Evolutionary conservation across 2,797 vertebrate species (phyloP), one percentile per base, ranked within the genome.

Genomic region (Poeciliopsis turneri): DNA sequence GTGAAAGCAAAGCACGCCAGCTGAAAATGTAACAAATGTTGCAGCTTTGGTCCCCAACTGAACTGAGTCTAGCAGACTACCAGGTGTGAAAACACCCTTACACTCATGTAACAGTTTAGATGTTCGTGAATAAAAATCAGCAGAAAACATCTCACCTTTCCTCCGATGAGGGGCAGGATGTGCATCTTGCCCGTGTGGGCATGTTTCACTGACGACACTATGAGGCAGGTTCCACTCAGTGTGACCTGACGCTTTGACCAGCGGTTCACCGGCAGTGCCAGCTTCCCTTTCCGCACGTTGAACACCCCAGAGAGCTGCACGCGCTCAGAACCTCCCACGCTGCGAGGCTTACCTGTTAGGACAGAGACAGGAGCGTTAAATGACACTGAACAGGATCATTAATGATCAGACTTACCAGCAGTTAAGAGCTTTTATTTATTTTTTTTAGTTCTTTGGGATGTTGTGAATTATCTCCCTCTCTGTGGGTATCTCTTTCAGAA

Each of bases 101-200:
- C 51, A 51, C 8, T 59, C 55, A 28, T 59, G 55, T 15, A 12
- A 39, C 61, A 25, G 36, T 5, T 25, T 43, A 20, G 43, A 69
- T 39, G 18, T 39, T 20, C 33, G 9, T 39, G 9, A 39, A 12
- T 41, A 68, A 41, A 41, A 36, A 25, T 23, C 10, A 68, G 10
- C 64, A 68, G 64, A 23, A 45, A 43, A 28, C 41, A n/a, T 70
- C 23, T n/a, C 96, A 99, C 98, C 96, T 98, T 99, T 92, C 98
- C 98, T 72, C 98, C 98, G 75, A 99, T 98, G 78, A 99, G 96
- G 41, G 98, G 98, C 83, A 99, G 96, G 84, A 99, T 97, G 78
- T 99, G 98, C 98, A 99, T 99, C 94, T 99, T 99, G 80, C 98
- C 98, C 0, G 96, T 95, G 92, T 97, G 94, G 90, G 97, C 97